Evolutionary conservation across 2,888 invertebrate species (phyloP), one percentile per base, ranked within the genome.

Genomic region (Kuschelorhynchus macadamiae): DNA sequence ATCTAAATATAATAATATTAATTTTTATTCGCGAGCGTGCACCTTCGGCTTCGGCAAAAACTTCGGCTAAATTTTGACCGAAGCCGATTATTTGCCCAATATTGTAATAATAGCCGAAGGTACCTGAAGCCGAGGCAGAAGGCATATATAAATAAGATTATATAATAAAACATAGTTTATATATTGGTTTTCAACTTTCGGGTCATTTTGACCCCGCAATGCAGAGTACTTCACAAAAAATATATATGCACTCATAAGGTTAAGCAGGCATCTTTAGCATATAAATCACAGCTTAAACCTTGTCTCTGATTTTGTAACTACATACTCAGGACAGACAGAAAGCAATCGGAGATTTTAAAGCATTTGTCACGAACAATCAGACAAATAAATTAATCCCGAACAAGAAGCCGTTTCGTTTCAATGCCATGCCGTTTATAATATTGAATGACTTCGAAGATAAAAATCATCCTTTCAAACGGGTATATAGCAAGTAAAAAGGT

Each of bases 401-500:
- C 59, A 59, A 60, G 60, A 65, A 65, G 57, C 65, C 49, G 52
- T 59, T 65, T 65, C 59, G 30, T 66, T 66, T 60, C 53, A 60
- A 60, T 66, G 66, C 66, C 66, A 55, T 53, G 60, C 66, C 63
- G 53, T 63, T 68, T 68, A 59, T 68, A 68, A 68, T 68, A 68
- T 68, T 68, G 68, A 68, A 68, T 63, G 68, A 53, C 63, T 63
- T 33, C 63, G 46, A 63, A 62, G 71, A 71, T 71, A 64, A 67
- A 59, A 60, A 71, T 71, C 71, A 67, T 59, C 57, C 67, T 63
- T 63, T 67, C 67, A 59, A 67, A 67, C 68, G 36, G 57, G 56
- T 44, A 56, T 52, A 59, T 50, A 59, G 61, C 61, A 71, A 67
- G 71, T 71, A 67, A 71, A 71, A 66, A 59, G 63, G 64, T 55